Base-by-base conservation (phyloP, 2,797 vertebrate genomes). In the Petrocephalus schoutedeni region DNA sequence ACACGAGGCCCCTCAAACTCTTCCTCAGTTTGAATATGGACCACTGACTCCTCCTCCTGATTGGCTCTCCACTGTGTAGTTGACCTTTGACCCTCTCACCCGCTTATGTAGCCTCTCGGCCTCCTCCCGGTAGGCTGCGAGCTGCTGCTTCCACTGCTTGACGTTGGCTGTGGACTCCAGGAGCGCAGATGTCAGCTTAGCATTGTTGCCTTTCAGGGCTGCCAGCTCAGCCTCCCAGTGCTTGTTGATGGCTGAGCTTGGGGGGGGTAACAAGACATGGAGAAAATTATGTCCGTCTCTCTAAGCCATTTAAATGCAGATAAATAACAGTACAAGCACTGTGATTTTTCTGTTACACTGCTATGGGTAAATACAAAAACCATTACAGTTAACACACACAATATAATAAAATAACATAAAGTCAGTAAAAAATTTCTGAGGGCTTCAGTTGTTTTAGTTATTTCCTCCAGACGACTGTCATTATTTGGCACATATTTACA, bases 101-200 rank as follows among this genome's bases (percentile, higher is more conserved):
- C 98, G 95, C 93, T 99, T 99, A 94, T 99, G 98, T 92, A 99
- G 96, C 92, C 98, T 97, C 92, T 99, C 98, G 58, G 98, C 98
- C 95, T 99, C 98, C 91, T 99, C 98, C 93, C 99, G 98, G 94
- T 99, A 99, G 0, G 98, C 98, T 45, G 98, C 97, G 91, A 99
- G 97, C 90, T 99, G 98, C 91, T 99, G 98, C 91, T 99, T 99
- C 98, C 98, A 99, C 95, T 99, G 98, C 94, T 99, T 99, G 89
- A 99, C 98, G 0, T 99, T 99, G 95, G 97, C 98, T 90, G 98
- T 99, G 93, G 98, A 99, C 93, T 99, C 98, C 93, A 99, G 94
- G 91, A 99, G 96, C 87, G 98, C 98, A 64, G 98, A 97, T 12
- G 98, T 99, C 91, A 99, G 97, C 90, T 99, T 99, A 92, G 98